A percentile compares a stretch with the other conserved stretches of the same genome.
These are phyloP conservation scores for Heteromurus nitidus DNA, from an alignment of 2,888 invertebrate genomes.

Conservation along the genomic window DNA sequence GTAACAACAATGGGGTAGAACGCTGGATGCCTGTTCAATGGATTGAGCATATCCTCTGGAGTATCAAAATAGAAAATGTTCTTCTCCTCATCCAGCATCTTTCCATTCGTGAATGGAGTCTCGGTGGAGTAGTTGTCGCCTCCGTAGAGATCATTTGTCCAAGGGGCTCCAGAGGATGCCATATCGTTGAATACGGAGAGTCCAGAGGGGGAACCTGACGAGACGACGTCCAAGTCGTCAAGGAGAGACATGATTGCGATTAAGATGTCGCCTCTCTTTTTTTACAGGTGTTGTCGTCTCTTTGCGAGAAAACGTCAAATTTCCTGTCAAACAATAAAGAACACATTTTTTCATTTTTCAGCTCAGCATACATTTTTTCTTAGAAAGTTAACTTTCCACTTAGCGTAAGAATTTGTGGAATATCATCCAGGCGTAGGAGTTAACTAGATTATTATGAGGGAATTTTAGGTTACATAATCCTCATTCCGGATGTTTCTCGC, in stretches of 20 bases:
- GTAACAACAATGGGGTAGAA: conserved; percentile 74
- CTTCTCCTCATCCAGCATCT: not conserved
- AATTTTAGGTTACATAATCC: no score
- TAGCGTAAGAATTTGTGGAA: no score
- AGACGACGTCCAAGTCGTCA: not conserved
- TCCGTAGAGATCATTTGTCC: not conserved
- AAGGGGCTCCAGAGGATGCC: not conserved
- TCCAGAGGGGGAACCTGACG: not conserved
- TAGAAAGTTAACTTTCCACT: no score
- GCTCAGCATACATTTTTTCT: no score
- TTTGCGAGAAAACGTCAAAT: no score
- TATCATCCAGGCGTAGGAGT: no score
- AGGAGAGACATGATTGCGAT: not conserved
- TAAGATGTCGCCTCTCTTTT: no score
- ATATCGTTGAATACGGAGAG: not conserved
- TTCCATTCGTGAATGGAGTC: conserved; percentile 5
- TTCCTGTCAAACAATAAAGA: no score
- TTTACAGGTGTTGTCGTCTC: no score
- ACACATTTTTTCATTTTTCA: no score
- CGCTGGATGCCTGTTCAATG: conserved; percentile 74
- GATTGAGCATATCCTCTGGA: conserved; percentile 75
- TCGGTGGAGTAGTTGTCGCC: conserved; percentile 46
- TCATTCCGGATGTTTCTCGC: no score
- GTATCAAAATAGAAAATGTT: conserved; percentile 67
- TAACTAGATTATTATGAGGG: no score